A percentile compares a stretch with the other conserved stretches of the same genome.
Evolutionary conservation across 2,797 vertebrate genomes (phyloP).

Genomic region (Chloroceryle amazona): DNA sequence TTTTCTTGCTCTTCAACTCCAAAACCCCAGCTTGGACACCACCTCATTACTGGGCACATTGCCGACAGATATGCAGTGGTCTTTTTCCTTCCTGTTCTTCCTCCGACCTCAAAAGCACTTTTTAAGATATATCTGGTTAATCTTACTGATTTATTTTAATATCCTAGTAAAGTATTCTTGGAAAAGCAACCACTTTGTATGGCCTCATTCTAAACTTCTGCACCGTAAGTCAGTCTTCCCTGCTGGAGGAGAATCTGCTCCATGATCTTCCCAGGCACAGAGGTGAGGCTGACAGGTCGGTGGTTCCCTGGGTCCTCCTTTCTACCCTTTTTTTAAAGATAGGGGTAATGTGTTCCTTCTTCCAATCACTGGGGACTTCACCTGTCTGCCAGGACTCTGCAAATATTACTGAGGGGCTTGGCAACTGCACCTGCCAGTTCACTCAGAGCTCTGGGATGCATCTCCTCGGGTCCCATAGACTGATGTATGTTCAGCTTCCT

Average conservation of each 20-base stretch:
- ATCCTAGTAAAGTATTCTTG: not conserved
- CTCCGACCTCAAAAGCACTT: not conserved
- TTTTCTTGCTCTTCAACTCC: not conserved
- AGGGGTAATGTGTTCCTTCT: too few species aligned
- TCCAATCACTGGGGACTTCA: too few species aligned
- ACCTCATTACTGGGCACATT: not conserved
- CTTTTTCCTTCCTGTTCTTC: not conserved
- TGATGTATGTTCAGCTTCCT: too few species aligned
- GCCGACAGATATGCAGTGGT: not conserved
- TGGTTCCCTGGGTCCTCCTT: too few species aligned
- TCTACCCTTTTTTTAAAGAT: too few species aligned
- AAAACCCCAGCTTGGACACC: not conserved
- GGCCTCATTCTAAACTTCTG: not conserved
- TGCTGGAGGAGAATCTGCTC: not conserved
- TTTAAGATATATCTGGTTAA: not conserved
- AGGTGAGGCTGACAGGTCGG: too few species aligned
- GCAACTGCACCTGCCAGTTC: too few species aligned
- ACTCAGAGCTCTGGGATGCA: too few species aligned
- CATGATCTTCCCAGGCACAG: too few species aligned
- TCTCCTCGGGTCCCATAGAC: too few species aligned
- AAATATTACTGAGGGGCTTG: too few species aligned
- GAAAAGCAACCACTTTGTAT: not conserved
- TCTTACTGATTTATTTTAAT: not conserved
- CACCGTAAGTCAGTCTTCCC: not conserved
- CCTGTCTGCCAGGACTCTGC: too few species aligned